Conservation (phyloP, 2,797 vertebrate species). For the Gadopsis bispinosus region DNA sequence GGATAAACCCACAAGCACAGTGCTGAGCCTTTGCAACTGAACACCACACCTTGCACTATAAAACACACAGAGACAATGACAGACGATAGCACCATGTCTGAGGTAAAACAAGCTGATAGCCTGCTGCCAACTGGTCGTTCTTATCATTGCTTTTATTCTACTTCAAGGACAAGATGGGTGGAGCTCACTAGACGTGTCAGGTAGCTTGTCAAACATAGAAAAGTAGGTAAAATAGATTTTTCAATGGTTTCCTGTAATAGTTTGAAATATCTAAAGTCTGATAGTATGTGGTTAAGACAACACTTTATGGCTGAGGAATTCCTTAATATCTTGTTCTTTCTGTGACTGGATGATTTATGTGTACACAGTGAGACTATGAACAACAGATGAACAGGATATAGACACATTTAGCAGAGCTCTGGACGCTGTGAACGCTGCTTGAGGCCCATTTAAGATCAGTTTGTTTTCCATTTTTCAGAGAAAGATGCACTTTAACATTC, state of each 20-base stretch:
- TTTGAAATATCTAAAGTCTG: background rate
- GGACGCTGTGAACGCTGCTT: background rate
- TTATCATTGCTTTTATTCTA: conserved; percentile 31
- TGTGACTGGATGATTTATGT: background rate
- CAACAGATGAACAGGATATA: background rate
- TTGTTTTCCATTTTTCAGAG: background rate
- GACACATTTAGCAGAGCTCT: background rate
- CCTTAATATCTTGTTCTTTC: conserved; percentile 5
- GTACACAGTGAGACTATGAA: background rate
- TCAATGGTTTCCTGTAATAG: conserved; percentile 25
- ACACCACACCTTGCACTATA: conserved; percentile 63
- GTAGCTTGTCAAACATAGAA: conserved; percentile 28
- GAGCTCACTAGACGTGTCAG: conserved; percentile 16
- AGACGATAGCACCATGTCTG: conserved; percentile 2
- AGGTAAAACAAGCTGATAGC: conserved; percentile 51
- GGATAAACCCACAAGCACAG: conserved; percentile 32
- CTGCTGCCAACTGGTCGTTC: conserved; percentile 9
- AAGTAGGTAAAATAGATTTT: conserved; percentile 8
- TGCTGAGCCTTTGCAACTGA: conserved; percentile 46
- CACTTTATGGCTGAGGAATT: background rate
- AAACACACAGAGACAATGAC: conserved; percentile 49
- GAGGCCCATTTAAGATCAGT: background rate
- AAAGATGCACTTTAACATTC: background rate
- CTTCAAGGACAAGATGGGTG: conserved; percentile 19
- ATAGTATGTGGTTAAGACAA: background rate